Conservation (phyloP, 2,113 vertebrate genomes). For the Eolophus roseicapilla region DNA sequence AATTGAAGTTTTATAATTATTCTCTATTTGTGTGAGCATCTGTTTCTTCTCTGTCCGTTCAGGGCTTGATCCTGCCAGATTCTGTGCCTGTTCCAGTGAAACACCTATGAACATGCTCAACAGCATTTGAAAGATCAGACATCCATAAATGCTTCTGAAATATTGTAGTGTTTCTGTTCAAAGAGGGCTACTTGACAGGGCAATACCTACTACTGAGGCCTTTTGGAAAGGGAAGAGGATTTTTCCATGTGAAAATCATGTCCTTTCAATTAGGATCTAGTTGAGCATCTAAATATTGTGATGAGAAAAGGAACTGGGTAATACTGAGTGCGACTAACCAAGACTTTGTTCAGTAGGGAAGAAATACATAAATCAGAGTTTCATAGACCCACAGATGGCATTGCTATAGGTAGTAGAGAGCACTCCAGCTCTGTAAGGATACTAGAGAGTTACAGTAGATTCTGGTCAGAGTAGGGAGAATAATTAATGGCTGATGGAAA, state of each 20-base stretch:
- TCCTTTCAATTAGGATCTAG: background rate
- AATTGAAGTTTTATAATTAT: background rate
- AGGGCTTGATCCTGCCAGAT: background rate
- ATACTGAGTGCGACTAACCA: background rate
- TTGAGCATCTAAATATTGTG: background rate
- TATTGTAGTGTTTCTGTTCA: background rate
- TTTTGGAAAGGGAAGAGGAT: background rate
- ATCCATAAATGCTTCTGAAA: background rate
- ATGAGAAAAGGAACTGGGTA: background rate
- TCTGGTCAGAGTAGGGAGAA: background rate
- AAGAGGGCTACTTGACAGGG: background rate
- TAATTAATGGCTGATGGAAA: constrained; percentile 33
- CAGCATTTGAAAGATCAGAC: background rate
- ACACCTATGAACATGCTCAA: background rate
- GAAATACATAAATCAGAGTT: background rate
- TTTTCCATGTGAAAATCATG: background rate
- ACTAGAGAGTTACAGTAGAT: background rate
- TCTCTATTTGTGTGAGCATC: background rate
- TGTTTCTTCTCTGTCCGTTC: background rate
- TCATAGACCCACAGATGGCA: background rate
- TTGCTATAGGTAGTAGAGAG: background rate
- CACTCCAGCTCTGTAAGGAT: background rate
- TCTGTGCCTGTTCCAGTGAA: background rate
- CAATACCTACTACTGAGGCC: background rate
- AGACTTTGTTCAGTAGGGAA: background rate